Base-by-base conservation (phyloP, 2,113 vertebrate genomes). In the Phocoena sinus region DNA sequence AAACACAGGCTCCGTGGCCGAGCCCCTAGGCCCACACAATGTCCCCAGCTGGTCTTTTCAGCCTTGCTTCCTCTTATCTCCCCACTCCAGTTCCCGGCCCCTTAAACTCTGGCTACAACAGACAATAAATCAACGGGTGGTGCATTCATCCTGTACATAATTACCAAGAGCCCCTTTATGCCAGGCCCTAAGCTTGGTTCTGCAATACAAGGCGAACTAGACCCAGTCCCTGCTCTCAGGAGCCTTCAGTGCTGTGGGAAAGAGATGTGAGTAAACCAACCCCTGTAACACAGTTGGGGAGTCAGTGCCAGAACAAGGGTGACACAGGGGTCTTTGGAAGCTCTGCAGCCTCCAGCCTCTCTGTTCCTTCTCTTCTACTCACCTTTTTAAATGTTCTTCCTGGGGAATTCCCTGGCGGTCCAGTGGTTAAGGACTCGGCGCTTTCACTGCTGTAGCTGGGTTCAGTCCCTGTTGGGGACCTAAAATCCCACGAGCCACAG, bases 1-100 rank as follows among this genome's bases (percentile, higher is more conserved):
- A 74, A 53, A 20, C 81, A 41, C 21, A 11, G 62, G 33, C 62
- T 6, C 47, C 0, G 0, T 0, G 2, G 13, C 25, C 17, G n/a
- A 74, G 70, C 7, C n/a, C 36, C 25, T 38, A 8, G 38, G 12
- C 4, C 58, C 58, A 33, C 38, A 26, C 14, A 6, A 12, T 2
- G 38, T 62, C 91, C 18, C 6, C 21, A n/a, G 8, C 47, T 41
- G 47, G 33, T 11, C 71, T 71, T 94, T 53, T 44, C 50, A 31
- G 65, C 23, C 58, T 84, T 21, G 4, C n/a, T 11, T 94, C 44
- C 67, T 70, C 60, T 60, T 17, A 70, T 18, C 3, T 62, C 21
- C 41, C 70, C 9, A 38, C 74, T 70, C 20, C 26, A n/a, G 12
- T 2, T n/a, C 8, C 73, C 17, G 53, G 8, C 26, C 56, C 81